Evolutionary conservation across 2,888 invertebrate genomes (phyloP), one percentile per base, ranked within the genome.

Genomic region (Diogma glabrata): DNA sequence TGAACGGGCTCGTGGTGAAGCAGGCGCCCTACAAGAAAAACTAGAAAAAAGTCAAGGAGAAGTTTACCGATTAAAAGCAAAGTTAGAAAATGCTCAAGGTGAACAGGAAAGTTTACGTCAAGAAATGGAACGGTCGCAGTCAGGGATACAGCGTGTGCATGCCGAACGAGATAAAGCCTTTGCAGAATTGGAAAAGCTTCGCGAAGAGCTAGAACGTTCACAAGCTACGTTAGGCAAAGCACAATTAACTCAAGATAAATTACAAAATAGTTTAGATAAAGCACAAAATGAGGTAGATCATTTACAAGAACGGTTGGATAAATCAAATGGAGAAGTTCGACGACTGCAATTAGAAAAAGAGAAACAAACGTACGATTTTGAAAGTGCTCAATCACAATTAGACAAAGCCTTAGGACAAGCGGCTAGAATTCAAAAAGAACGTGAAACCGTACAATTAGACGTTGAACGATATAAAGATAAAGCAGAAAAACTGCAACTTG

Each of bases 1-100:
- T 58, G 93, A 93, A 63, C 77, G 93, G 64, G 84, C 88, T 45
- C 79, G 87, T 54, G 77, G 82, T 26, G 91, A 92, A 67, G 84
- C 89, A 1, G 80, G 87, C 47, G 85, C 82, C 14, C 73, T 92
- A 53, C 93, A 93, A 67, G 93, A 93, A 63, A 93, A 93, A 73
- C 72, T 93, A 55, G 93, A 93, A 67, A 91, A 92, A 72, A 89
- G 90, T 51, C 93, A 93, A 70, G 93, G 93, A 55, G 93, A 94
- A 70, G 91, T 94, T 30, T 93, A 93, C 65, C 82, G 93, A 68
- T 76, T 93, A 60, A 93, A 93, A 70, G 93, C 93, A 36, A 86
- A 92, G 65, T 75, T 93, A 63, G 93, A 93, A 75, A 93, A 93
- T 74, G 91, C 92, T 68, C 91, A 92, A 75, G 88, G 88, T 54